Evolutionary conservation across 2,888 invertebrate species (phyloP).

Genomic region (Cremastinae sp.): DNA sequence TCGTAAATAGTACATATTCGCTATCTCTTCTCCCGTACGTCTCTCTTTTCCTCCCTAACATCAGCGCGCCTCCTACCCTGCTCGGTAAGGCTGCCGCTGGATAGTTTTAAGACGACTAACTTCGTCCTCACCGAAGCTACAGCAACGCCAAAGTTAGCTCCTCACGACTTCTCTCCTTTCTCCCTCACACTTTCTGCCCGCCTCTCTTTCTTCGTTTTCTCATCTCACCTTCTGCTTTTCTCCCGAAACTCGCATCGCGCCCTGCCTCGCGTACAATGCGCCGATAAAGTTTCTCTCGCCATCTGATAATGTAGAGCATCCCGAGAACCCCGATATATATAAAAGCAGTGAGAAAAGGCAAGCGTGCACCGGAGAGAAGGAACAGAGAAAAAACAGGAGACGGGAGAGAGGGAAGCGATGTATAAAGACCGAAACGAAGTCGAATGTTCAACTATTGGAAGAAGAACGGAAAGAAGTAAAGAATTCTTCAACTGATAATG

Average conservation of each 20-base stretch:
- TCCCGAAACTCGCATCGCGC: conserved; percentile 2
- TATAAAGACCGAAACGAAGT: neutral
- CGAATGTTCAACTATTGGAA: neutral
- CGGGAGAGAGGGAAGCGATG: neutral
- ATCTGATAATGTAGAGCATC: conserved; percentile 38
- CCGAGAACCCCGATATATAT: neutral
- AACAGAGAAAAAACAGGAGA: neutral
- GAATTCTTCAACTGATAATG: no score
- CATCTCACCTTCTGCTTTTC: conserved; percentile 32
- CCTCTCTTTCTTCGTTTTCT: neutral
- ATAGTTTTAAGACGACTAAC: conserved; percentile 49
- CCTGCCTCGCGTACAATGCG: conserved; percentile 30
- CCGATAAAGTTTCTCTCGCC: conserved; percentile 46
- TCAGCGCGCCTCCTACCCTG: no score
- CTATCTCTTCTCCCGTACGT: conserved; percentile 2
- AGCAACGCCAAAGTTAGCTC: conserved; percentile 45
- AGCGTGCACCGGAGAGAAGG: conserved; percentile 2
- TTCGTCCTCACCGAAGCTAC: conserved; percentile 21
- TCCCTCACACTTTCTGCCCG: neutral
- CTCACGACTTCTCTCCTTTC: conserved; percentile 9
- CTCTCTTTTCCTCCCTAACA: neutral
- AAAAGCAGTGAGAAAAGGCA: conserved; percentile 16
- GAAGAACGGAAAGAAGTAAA: no score
- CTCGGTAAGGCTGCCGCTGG: neutral
- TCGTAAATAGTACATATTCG: conserved; percentile 55